Percentiles rank a stretch among this genome's conserved stretches.
These are phyloP conservation scores for Catagonus wagneri DNA, from an alignment of 2,113 vertebrate species.

Conservation along the genomic window DNA sequence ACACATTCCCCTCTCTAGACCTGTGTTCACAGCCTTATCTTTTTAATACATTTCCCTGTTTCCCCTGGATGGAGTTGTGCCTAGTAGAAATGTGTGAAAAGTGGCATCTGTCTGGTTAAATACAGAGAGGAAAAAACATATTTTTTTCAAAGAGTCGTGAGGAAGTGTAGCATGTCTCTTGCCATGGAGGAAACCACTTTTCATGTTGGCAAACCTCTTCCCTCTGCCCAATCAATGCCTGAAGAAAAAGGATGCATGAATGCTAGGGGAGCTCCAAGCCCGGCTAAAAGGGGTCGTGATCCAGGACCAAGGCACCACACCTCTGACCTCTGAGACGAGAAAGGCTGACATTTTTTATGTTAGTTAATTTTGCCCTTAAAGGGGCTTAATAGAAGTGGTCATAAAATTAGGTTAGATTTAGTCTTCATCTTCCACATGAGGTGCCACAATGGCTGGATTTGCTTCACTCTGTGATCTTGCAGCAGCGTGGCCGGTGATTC, in stretches of 20 bases:
- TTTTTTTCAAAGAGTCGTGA: slow-evolving; percentile 85
- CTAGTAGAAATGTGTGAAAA: slow-evolving; percentile 84
- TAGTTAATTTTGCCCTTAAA: slow-evolving; percentile 23
- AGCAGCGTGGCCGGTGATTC: neutral
- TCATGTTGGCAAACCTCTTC: slow-evolving; percentile 85
- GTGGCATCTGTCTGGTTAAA: slow-evolving; percentile 85
- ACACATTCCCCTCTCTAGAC: slow-evolving; percentile 89
- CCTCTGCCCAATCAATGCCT: slow-evolving; percentile 83
- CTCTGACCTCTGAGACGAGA: neutral
- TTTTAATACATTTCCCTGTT: slow-evolving; percentile 90
- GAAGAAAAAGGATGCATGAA: slow-evolving; percentile 72
- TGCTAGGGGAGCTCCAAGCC: neutral
- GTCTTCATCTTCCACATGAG: neutral
- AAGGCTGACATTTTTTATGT: neutral
- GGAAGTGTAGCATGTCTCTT: slow-evolving; percentile 84
- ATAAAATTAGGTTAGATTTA: neutral
- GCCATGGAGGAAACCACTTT: slow-evolving; percentile 86
- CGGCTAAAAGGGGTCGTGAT: slow-evolving; percentile 17
- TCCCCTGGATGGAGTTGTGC: slow-evolving; percentile 87
- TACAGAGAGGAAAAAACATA: slow-evolving; percentile 86
- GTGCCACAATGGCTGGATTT: neutral
- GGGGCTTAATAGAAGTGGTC: neutral
- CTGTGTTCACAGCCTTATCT: slow-evolving; percentile 89
- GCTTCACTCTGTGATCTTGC: neutral
- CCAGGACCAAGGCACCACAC: neutral